Evolutionary conservation across 2,888 invertebrate species (phyloP).

Genomic region (Cyaniris semiargus): DNA sequence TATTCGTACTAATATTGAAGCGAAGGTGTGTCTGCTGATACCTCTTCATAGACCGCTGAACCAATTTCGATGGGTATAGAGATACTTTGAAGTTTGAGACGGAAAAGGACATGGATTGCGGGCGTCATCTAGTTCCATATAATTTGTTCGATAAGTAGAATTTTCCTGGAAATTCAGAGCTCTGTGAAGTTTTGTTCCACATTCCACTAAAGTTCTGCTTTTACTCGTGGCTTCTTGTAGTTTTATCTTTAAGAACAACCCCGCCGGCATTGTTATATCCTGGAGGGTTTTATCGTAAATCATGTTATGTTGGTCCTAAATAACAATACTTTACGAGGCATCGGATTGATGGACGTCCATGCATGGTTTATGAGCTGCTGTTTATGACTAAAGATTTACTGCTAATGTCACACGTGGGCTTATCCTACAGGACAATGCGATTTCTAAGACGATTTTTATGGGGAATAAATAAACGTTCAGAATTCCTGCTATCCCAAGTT

Average conservation of each 20-base stretch:
- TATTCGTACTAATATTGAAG: not conserved
- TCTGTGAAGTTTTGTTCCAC: not conserved
- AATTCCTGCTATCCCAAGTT: not conserved
- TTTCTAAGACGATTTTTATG: not conserved
- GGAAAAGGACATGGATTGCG: too few relatives aligned
- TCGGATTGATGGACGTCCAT: slow-evolving; percentile 68
- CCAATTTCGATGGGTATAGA: too few relatives aligned
- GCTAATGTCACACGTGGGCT: slow-evolving; percentile 56
- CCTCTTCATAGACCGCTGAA: too few relatives aligned
- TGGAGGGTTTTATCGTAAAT: slow-evolving; percentile 68
- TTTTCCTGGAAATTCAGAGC: not conserved
- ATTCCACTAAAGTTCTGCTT: not conserved
- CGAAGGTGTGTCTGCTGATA: not conserved
- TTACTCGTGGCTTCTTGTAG: not conserved
- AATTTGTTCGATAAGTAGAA: not conserved
- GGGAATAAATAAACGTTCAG: not conserved
- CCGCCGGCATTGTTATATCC: slow-evolving; percentile 9
- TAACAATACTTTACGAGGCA: slow-evolving; percentile 75
- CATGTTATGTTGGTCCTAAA: slow-evolving; percentile 75
- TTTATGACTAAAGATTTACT: slow-evolving; percentile 71
- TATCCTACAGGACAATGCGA: slow-evolving; percentile 3
- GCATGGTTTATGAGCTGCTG: slow-evolving; percentile 63
- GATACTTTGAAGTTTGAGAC: too few relatives aligned
- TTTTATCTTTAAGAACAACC: not conserved
- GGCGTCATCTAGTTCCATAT: not conserved